Base-by-base conservation (phyloP, 2,797 vertebrate genomes). In the Hippoglossus hippoglossus region DNA sequence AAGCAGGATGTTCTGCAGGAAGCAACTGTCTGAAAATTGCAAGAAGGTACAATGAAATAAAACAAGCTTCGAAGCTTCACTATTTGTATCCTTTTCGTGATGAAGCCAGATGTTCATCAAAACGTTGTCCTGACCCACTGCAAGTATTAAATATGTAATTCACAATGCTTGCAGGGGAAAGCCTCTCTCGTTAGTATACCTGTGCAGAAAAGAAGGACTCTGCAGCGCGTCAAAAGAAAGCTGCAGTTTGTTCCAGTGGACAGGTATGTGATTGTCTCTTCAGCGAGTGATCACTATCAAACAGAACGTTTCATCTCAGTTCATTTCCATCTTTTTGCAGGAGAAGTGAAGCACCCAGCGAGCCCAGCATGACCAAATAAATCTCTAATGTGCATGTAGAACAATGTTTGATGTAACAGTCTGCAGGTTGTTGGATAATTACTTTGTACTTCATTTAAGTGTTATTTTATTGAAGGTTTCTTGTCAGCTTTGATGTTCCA, bases 201-300 rank as follows among this genome's bases (percentile, higher is more conserved):
- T 55, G 22, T 57, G 25, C 74, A 50, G 19, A 61, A 71, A 12
- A 39, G 36, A 2, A 79, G 50, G 50, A 3, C 36, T 18, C 2
- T 88, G 61, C 62, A 82, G 18, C 18, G 4, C 5, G 79, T 91
- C 57, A 94, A 92, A 81, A 89, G 90, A 77, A 92, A 84, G 75
- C 93, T 95, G 24, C 85, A 90, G 73, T 93, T 94, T 81, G 63
- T 87, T 60, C 64, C 75, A 11, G 67, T 66, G 9, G 54, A 9
- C 70, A 83, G 88, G 88, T 89, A 67, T n/a, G 77, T 56, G 41
- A 55, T 0, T 31, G 2, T 49, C 19, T 58, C 28, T 3, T 15
- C 11, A 62, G 13, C 53, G 31, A 52, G 1, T 16, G 0, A 56
- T 73, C 7, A 19, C 9, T 52, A 6, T 49, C 25, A 28, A 26